These are phyloP conservation scores for Ochlodes sylvanus DNA, from an alignment of 2,888 invertebrate species.

Conservation along the genomic window DNA sequence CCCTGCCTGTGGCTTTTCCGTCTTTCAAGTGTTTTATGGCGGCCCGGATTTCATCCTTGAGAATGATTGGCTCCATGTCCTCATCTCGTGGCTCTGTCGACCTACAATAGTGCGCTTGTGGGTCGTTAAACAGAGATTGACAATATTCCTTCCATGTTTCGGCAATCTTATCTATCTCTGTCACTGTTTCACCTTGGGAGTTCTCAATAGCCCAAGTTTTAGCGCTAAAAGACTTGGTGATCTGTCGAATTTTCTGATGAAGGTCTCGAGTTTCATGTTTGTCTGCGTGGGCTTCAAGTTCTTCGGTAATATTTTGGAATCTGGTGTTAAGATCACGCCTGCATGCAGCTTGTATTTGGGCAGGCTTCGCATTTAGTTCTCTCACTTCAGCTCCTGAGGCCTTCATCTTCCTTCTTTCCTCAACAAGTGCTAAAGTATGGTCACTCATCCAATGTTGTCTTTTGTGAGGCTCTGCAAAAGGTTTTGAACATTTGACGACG, in stretches of 20 bases:
- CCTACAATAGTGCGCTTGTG: background rate
- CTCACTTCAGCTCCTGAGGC: constrained; percentile 12
- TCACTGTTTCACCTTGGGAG: too few species aligned
- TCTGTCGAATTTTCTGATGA: background rate
- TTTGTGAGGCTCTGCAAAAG: background rate
- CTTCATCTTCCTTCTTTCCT: constrained; percentile 13
- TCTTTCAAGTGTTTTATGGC: too few species aligned
- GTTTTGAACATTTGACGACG: background rate
- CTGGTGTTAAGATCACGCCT: too few species aligned
- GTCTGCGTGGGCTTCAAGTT: constrained; percentile 1
- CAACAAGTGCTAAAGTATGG: constrained; percentile 20
- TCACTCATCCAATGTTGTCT: constrained; percentile 34
- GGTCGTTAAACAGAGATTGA: background rate
- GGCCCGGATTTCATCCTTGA: too few species aligned
- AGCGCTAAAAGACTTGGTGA: too few species aligned
- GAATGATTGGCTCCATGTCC: background rate
- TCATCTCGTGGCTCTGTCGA: background rate
- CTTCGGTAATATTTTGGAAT: constrained; percentile 11
- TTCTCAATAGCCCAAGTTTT: too few species aligned
- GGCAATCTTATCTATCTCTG: too few species aligned
- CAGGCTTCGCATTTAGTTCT: constrained; percentile 18
- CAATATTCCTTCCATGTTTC: too few species aligned
- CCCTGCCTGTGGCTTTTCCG: too few species aligned
- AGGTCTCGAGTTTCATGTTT: constrained; percentile 8
- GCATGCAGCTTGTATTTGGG: constrained; percentile 21